Conservation (phyloP, 1,140 invertebrate species). For the Drosophila sproati region DNA sequence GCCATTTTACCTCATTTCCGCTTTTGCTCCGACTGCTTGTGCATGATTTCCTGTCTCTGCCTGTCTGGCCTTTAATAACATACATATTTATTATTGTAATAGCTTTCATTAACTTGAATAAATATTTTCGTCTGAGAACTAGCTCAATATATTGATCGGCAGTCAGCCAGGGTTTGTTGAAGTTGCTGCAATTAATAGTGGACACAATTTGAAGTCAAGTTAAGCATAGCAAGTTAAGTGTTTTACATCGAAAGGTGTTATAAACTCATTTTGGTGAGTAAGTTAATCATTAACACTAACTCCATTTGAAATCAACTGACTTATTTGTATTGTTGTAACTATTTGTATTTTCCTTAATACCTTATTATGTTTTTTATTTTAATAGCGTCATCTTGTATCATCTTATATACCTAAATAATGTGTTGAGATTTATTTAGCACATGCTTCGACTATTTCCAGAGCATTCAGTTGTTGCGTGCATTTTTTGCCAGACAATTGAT, state of each 20-base stretch:
- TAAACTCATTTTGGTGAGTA: not conserved
- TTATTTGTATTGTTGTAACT: not conserved
- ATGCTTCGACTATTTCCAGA: slow-evolving; percentile 48
- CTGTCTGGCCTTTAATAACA: slow-evolving; percentile 5
- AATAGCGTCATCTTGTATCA: not conserved
- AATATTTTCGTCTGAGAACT: slow-evolving; percentile 30
- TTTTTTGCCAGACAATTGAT: slow-evolving; percentile 45
- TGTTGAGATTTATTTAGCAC: slow-evolving; percentile 44
- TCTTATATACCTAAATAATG: not conserved
- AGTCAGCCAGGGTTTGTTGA: not conserved
- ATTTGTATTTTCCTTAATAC: too few species aligned
- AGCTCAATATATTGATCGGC: slow-evolving; percentile 2
- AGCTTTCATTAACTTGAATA: slow-evolving; percentile 36
- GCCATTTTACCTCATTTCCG: slow-evolving; percentile 19
- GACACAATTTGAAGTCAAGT: too few species aligned
- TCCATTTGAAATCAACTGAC: too few species aligned
- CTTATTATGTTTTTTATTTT: too few species aligned
- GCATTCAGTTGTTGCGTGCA: slow-evolving; percentile 9
- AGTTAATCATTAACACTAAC: too few species aligned
- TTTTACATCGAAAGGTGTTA: not conserved
- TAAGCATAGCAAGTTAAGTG: not conserved
- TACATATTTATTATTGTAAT: slow-evolving; percentile 22
- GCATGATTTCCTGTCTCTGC: slow-evolving; percentile 27
- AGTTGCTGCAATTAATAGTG: not conserved
- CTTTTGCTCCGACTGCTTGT: not conserved